These are phyloP conservation scores for Liasis olivaceus DNA, from an alignment of 2,797 vertebrate genomes.

Conservation along the genomic window DNA sequence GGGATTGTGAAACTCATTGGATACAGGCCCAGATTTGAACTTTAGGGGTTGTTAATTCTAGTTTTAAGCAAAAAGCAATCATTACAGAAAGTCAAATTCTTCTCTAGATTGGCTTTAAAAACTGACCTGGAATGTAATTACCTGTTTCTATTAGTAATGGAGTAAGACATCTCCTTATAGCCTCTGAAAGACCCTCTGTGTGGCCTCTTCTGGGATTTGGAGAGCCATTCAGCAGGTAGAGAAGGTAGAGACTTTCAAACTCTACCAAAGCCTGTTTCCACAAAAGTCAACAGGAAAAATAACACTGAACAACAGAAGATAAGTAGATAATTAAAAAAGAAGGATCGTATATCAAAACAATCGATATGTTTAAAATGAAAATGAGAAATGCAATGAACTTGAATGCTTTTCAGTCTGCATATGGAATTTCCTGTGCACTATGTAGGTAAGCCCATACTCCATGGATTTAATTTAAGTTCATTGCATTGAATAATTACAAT, in stretches of 20 bases:
- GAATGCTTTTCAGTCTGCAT: neutral
- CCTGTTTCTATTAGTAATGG: neutral
- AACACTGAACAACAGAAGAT: neutral
- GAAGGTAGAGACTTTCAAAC: neutral
- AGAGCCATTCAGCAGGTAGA: neutral
- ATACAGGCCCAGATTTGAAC: neutral
- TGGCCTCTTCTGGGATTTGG: neutral
- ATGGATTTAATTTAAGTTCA: neutral
- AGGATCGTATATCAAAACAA: neutral
- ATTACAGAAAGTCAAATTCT: neutral
- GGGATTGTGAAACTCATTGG: neutral
- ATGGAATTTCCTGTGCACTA: neutral
- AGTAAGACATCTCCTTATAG: neutral
- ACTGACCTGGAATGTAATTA: neutral
- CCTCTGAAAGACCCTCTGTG: neutral
- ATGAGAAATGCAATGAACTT: neutral
- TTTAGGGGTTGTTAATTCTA: neutral
- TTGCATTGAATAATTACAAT: neutral
- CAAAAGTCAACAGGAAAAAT: neutral
- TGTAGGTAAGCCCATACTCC: neutral
- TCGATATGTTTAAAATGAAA: neutral
- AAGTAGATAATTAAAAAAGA: neutral
- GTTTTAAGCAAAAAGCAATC: neutral
- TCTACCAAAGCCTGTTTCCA: neutral
- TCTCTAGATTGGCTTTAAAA: neutral